Conservation (phyloP, 2,113 vertebrate genomes). For the Brienomyrus longianalis region DNA sequence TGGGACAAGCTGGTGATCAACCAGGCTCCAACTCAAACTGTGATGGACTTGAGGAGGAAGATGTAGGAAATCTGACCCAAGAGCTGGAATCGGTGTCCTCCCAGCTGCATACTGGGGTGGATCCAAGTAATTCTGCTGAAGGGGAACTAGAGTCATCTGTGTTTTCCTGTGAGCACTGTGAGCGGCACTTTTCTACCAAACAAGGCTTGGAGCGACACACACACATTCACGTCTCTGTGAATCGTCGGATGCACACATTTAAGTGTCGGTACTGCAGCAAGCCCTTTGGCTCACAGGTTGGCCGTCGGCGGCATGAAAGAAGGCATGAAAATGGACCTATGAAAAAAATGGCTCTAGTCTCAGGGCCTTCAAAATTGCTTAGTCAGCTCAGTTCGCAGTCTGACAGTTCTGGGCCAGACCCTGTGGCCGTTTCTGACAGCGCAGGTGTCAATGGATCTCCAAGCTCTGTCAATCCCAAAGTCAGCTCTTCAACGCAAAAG, state of each 20-base stretch:
- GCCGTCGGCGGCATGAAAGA: conserved; percentile 67
- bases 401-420: conserved; percentile 15
- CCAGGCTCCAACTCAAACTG: conserved; percentile 12
- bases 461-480: background rate
- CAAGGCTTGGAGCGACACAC: conserved; percentile 79
- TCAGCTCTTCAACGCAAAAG: background rate
- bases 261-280: conserved; percentile 72
- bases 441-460: conserved; percentile 15
- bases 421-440: background rate
- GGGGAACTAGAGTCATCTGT: conserved; percentile 52
- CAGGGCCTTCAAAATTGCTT: background rate
- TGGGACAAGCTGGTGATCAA: conserved; percentile 45
- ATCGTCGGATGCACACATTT: conserved; percentile 58
- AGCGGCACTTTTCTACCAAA: conserved; percentile 76
- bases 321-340: conserved; percentile 66
- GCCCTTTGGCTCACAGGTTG: conserved; percentile 69
- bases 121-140: conserved; percentile 44
- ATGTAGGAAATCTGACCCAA: background rate
- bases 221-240: conserved; percentile 68
- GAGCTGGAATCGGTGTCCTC: conserved; percentile 39
- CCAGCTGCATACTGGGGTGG: conserved; percentile 32
- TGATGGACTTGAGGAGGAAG: conserved; percentile 18
- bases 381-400: background rate
- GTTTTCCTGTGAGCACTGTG: conserved; percentile 79
- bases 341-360: conserved; percentile 39